Conservation (phyloP, 2,797 vertebrate genomes). For the Choloepus didactylus region DNA sequence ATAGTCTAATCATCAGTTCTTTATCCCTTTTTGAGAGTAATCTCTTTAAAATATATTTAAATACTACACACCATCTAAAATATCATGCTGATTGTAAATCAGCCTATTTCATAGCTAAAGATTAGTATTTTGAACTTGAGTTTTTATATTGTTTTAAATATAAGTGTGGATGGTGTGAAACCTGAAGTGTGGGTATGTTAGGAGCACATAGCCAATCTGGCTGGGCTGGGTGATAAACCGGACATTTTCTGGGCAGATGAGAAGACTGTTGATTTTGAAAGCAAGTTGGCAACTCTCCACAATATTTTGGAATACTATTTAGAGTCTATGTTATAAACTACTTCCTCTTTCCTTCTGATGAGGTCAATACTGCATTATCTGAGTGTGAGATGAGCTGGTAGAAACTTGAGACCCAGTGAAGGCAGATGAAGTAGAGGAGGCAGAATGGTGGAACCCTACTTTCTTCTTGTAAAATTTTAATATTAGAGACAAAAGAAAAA, state of each 20-base stretch:
- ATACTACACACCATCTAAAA: not conserved
- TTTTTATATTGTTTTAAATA: not conserved
- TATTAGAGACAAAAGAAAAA: not conserved
- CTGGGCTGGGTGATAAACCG: not conserved
- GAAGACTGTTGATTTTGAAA: not conserved
- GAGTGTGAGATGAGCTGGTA: not conserved
- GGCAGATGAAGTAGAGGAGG: not conserved
- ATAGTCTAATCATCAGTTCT: not conserved
- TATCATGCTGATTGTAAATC: not conserved
- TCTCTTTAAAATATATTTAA: constrained; percentile 36
- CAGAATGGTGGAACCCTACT: not conserved
- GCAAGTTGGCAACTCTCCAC: not conserved
- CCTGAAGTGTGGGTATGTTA: not conserved
- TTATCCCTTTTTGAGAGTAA: not conserved
- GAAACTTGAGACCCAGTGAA: not conserved
- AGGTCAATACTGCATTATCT: not conserved
- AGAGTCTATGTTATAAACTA: not conserved
- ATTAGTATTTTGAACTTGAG: not conserved
- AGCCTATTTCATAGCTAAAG: not conserved
- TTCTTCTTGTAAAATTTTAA: constrained; percentile 38
- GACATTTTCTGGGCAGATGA: not conserved
- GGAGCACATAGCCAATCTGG: not conserved
- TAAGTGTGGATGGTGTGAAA: not conserved
- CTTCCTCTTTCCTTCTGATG: not conserved
- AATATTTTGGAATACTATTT: not conserved